These are phyloP conservation scores for Neosilurus hyrtlii DNA, from an alignment of 2,797 vertebrate species.

Conservation along the genomic window DNA sequence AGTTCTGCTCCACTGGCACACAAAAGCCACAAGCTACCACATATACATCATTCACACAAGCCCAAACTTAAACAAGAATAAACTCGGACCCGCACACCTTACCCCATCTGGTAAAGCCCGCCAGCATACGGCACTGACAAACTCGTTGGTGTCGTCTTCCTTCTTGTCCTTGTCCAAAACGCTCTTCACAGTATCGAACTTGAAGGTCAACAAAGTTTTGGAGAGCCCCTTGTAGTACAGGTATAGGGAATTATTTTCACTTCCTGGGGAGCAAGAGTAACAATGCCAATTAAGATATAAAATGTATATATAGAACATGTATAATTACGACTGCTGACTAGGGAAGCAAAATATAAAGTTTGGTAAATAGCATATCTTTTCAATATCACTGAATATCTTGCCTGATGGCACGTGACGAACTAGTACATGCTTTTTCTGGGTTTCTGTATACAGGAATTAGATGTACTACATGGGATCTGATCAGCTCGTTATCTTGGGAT, in stretches of 20 bases:
- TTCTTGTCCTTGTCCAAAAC: constrained; percentile 98
- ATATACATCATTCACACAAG: too few relatives aligned
- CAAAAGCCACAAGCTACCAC: too few relatives aligned
- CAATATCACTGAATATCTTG: background rate
- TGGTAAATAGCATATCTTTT: background rate
- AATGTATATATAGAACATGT: background rate
- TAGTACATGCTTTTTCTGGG: background rate
- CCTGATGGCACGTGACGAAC: too few relatives aligned
- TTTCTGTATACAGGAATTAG: background rate
- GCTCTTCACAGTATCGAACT: constrained; percentile 98
- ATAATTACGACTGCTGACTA: background rate
- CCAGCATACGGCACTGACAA: constrained; percentile 99
- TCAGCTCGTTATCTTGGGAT: too few relatives aligned
- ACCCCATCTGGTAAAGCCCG: constrained; percentile 95
- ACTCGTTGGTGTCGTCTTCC: constrained; percentile 98
- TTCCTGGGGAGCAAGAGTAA: constrained; percentile 74
- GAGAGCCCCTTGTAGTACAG: constrained; percentile 99
- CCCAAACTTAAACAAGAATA: too few relatives aligned
- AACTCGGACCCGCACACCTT: constrained; percentile 62
- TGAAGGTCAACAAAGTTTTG: constrained; percentile 97
- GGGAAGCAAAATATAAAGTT: background rate
- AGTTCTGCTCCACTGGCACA: too few relatives aligned
- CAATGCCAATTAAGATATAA: background rate
- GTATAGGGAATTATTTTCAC: constrained; percentile 98
- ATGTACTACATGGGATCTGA: too few relatives aligned